These are phyloP conservation scores for Dynastes tityus DNA, from an alignment of 2,888 invertebrate genomes.

Conservation along the genomic window DNA sequence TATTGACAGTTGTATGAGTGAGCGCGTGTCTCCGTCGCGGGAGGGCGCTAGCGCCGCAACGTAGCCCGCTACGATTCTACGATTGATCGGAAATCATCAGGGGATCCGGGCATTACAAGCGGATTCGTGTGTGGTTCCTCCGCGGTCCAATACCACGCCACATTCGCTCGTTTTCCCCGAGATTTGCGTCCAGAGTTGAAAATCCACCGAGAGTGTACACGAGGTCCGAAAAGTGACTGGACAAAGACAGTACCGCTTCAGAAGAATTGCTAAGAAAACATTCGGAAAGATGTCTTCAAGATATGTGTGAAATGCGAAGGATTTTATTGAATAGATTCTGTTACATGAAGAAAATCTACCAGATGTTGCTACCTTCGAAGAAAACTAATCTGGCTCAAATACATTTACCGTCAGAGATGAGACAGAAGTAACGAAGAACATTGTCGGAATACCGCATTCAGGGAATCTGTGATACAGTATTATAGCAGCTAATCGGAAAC, in stretches of 20 bases:
- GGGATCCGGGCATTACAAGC: constrained; percentile 38
- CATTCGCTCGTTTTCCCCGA: neutral
- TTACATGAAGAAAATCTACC: too few species aligned
- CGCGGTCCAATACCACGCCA: constrained; percentile 8
- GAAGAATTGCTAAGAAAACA: too few species aligned
- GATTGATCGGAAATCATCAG: constrained; percentile 48
- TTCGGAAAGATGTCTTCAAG: too few species aligned
- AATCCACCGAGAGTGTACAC: constrained; percentile 16
- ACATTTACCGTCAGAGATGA: too few species aligned
- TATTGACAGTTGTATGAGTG: constrained; percentile 68
- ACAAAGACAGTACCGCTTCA: neutral
- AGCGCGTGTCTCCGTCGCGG: constrained; percentile 61
- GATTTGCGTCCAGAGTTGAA: constrained; percentile 27
- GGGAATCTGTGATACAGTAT: too few species aligned
- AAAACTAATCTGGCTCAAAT: too few species aligned
- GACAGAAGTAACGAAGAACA: too few species aligned
- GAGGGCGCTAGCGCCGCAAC: constrained; percentile 49
- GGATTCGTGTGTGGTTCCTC: constrained; percentile 48
- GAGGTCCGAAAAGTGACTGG: neutral
- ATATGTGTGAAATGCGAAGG: too few species aligned
- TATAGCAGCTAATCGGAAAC: too few species aligned
- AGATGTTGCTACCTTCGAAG: too few species aligned
- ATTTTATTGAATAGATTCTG: too few species aligned
- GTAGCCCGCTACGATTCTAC: constrained; percentile 44
- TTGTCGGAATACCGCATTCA: too few species aligned